phyloP scores from a whole-genome alignment of 2,888 invertebrate genomes.

The Orgyia antiqua region DNA sequence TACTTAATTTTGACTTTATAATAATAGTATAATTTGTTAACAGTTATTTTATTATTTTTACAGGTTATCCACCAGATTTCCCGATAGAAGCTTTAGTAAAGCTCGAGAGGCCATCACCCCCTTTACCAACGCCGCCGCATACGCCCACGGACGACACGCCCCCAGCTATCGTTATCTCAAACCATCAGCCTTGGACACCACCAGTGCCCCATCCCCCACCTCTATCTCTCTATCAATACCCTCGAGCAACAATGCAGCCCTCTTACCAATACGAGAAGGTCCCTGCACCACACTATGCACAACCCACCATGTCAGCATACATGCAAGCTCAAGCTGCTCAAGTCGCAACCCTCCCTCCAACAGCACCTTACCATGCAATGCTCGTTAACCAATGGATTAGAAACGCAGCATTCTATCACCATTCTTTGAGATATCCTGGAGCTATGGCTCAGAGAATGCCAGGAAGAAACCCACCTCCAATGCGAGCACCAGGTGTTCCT shows the following conservation, averaged over 20 bases:
- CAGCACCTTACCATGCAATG: slow-evolving; percentile 77
- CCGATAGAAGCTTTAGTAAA: slow-evolving; percentile 78
- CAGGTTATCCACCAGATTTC: slow-evolving; percentile 80
- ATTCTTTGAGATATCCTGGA: slow-evolving; percentile 68
- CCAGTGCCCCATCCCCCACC: slow-evolving; percentile 45
- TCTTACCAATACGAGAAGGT: slow-evolving; percentile 63
- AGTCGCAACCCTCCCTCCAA: slow-evolving; percentile 64
- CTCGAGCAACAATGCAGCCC: slow-evolving; percentile 53
- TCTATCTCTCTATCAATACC: slow-evolving; percentile 63
- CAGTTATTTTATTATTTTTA: slow-evolving; percentile 26
- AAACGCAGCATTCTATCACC: slow-evolving; percentile 83
- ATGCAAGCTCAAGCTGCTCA: slow-evolving; percentile 70
- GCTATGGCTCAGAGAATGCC: slow-evolving; percentile 71
- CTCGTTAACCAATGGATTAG: slow-evolving; percentile 87
- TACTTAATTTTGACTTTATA: too few species aligned
- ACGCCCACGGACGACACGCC: slow-evolving; percentile 82
- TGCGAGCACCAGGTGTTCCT: slow-evolving; percentile 76
- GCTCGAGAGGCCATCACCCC: slow-evolving; percentile 78
- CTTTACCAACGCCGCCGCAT: slow-evolving; percentile 84
- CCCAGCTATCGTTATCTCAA: slow-evolving; percentile 65
- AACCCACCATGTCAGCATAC: slow-evolving; percentile 63
- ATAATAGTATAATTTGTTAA: not conserved
- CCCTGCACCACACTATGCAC: slow-evolving; percentile 50
- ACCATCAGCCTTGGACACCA: slow-evolving; percentile 60
- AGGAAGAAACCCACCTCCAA: slow-evolving; percentile 72